Evolutionary conservation across 2,888 invertebrate species (phyloP).

Genomic region (Conchocele bisecta): DNA sequence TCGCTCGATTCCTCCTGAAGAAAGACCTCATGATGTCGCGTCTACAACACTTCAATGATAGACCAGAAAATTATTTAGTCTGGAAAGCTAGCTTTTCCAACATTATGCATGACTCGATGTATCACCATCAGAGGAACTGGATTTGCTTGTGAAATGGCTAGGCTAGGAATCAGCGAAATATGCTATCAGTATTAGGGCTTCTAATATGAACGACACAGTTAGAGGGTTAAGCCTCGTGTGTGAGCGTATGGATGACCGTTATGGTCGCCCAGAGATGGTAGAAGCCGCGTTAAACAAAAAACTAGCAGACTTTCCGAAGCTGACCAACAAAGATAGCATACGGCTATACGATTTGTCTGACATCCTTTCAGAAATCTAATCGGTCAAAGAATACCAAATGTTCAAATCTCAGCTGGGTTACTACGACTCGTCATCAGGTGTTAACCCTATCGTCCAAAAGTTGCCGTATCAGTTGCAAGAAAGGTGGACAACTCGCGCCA

Average conservation of each 20-base stretch:
- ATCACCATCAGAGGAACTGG: conserved; percentile 18
- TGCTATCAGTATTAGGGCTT: conserved; percentile 20
- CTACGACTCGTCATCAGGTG: conserved; percentile 11
- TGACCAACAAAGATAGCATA: not conserved
- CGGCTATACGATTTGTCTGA: conserved; percentile 10
- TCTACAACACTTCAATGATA: conserved; percentile 25
- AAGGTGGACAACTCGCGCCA: conserved; percentile 5
- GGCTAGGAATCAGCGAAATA: conserved; percentile 16
- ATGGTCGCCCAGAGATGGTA: conserved; percentile 29
- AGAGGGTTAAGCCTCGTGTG: conserved; percentile 13
- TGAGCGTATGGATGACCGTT: conserved; percentile 26
- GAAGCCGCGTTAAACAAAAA: conserved; percentile 17
- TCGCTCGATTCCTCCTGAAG: conserved; percentile 15
- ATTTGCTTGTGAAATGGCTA: conserved; percentile 26
- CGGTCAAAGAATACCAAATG: not conserved
- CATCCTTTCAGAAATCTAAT: conserved; percentile 10
- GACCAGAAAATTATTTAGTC: conserved; percentile 15
- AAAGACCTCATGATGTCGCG: conserved; percentile 33
- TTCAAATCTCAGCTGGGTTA: not conserved
- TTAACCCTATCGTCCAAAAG: conserved; percentile 4
- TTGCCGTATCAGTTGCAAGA: too few relatives aligned
- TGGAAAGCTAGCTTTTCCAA: too few relatives aligned
- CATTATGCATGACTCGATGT: too few relatives aligned
- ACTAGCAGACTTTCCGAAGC: conserved; percentile 11
- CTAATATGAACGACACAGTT: not conserved